Base-by-base conservation (phyloP, 2,797 vertebrate genomes). In the Syndactyla subalaris region DNA sequence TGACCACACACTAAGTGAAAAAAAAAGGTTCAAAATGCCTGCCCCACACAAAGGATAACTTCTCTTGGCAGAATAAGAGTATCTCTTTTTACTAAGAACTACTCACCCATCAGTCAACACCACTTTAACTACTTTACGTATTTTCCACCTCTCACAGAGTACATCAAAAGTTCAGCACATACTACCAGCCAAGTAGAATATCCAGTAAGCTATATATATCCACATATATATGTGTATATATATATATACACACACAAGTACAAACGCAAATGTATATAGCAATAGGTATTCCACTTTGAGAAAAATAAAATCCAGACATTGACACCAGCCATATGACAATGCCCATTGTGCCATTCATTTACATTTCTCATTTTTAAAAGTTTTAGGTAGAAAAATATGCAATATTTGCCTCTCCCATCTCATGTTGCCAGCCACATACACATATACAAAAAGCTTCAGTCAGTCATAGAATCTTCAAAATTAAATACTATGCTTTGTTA, bases 1-100 rank as follows among this genome's bases (percentile, higher is more conserved):
- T 86, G 95, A 94, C 95, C 97, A 97, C 95, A 96, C 96, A 95
- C 93, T 58, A 93, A 95, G 95, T 10, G 17, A 89, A 94, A 92
- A 90, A 92, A 85, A 83, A 62, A 68, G 12, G 29, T 89, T 95
- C 66, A 92, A 83, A 92, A 95, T 71, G 52, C 72, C 55, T 91
- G 75, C 73, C 89, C 88, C 83, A 92, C 92, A 96, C 77, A 95
- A 96, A 91, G 93, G 95, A 96, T 95, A 96, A 86, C 72, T 93
- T 72, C 3, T 0, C 39, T 91, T 91, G 88, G 91, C 87, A 91
- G 70, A 92, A 81, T 70, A 68, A 72, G 72, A 54, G 91, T 85
- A 95, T 94, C 93, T 94, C 74, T 84, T 94, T 91, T 84, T 95
- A 71, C 92, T 94, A 85, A 92, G 91, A 97, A 80, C 72, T 85